Evolutionary conservation across 2,888 invertebrate species (phyloP).

Genomic region (Nowickia ferox): DNA sequence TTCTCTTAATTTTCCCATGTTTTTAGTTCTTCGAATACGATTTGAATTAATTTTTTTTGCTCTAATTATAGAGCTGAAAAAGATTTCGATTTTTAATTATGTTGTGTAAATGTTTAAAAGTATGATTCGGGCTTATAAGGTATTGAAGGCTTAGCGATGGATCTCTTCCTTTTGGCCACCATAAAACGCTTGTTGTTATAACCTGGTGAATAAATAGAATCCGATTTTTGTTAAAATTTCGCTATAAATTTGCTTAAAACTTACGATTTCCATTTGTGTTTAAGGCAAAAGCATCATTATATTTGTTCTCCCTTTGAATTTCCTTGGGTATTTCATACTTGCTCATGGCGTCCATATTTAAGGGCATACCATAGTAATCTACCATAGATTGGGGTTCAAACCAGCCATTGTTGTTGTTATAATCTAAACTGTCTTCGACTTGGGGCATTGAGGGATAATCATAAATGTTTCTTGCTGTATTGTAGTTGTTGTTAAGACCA

Average conservation of each 20-base stretch:
- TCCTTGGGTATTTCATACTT: conserved; percentile 78
- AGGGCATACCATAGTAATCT: conserved; percentile 81
- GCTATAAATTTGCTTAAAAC: conserved; percentile 69
- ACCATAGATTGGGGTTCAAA: conserved; percentile 77
- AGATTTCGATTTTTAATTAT: not conserved
- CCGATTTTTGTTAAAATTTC: not conserved
- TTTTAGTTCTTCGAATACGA: conserved; percentile 11
- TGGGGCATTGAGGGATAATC: conserved; percentile 74
- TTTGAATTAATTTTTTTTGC: not conserved
- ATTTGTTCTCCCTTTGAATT: conserved; percentile 79
- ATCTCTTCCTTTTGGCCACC: conserved; percentile 83
- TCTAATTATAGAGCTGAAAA: not conserved
- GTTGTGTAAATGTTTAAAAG: conserved; percentile 75
- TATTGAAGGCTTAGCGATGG: conserved; percentile 77
- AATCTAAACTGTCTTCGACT: conserved; percentile 73
- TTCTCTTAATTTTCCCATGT: conserved; percentile 1
- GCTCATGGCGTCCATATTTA: conserved; percentile 80
- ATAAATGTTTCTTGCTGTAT: conserved; percentile 62
- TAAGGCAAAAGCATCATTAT: conserved; percentile 73
- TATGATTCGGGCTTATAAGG: conserved; percentile 79
- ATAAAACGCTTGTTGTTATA: conserved; percentile 81
- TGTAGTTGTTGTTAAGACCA: conserved; percentile 66
- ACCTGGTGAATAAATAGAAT: conserved; percentile 72
- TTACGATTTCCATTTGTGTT: conserved; percentile 76
- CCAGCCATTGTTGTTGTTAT: conserved; percentile 77